Conservation (phyloP, 2,888 invertebrate genomes). For the Protonemura montana region DNA sequence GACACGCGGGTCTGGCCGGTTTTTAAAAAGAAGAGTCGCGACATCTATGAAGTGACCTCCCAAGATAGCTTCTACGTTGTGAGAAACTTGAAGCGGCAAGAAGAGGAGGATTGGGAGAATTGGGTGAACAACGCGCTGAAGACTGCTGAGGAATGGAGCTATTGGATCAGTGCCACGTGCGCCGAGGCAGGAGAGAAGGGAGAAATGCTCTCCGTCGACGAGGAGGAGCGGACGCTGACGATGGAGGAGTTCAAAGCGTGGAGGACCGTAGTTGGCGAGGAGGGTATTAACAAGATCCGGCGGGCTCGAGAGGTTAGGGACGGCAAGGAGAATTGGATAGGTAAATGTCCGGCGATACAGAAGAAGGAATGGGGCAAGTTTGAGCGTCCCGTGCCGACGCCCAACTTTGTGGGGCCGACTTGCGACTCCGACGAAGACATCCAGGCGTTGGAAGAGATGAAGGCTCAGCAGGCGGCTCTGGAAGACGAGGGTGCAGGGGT, state of each 20-base stretch:
- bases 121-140: background rate
- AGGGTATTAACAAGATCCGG: background rate
- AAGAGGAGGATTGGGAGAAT: background rate
- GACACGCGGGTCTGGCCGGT: background rate
- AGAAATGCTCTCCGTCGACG: background rate
- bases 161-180: background rate
- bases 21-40: background rate
- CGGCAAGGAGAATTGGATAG: background rate
- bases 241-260: background rate
- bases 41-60: background rate
- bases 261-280: background rate
- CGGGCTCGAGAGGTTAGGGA: background rate
- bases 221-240: background rate
- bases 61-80: background rate
- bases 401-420: background rate
- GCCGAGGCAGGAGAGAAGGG: background rate
- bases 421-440: background rate
- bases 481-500: background rate
- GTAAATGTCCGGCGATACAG: background rate
- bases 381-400: background rate
- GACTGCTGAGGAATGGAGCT: slow-evolving; percentile 8
- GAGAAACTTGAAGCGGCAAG: background rate
- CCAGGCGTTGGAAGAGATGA: background rate
- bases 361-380: background rate
- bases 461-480: background rate